phyloP scores from a whole-genome alignment of 1,140 invertebrate species.

The Penaeus vannamei region DNA sequence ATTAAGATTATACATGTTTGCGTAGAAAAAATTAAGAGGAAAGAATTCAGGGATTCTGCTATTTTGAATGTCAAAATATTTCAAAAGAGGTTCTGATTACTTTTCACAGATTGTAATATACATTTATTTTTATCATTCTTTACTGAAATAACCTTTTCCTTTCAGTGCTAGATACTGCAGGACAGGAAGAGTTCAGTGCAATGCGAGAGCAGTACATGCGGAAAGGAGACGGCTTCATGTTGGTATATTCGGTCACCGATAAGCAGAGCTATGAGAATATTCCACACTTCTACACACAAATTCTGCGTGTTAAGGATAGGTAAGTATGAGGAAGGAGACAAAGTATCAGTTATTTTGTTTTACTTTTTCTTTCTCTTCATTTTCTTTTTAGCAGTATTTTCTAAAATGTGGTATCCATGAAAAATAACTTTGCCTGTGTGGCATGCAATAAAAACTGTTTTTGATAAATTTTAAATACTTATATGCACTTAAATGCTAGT shows the following conservation, averaged over 20 bases:
- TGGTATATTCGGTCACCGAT: conserved; percentile 95
- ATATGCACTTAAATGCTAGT: too few species aligned
- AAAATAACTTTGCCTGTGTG: too few species aligned
- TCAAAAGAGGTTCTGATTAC: too few species aligned
- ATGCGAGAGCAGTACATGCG: conserved; percentile 87
- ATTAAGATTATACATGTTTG: too few species aligned
- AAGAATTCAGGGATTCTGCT: too few species aligned
- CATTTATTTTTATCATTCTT: background rate
- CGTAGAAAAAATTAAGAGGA: too few species aligned
- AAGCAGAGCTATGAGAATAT: conserved; percentile 94
- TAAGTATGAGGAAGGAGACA: conserved; percentile 1
- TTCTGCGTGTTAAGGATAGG: conserved; percentile 92
- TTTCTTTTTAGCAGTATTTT: too few species aligned
- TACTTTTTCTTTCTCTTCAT: conserved; percentile 38
- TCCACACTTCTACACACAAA: conserved; percentile 88
- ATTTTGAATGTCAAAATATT: too few species aligned
- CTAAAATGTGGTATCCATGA: too few species aligned
- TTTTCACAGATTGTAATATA: background rate
- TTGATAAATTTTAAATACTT: too few species aligned
- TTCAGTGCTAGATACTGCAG: conserved; percentile 94
- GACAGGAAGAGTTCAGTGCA: conserved; percentile 97
- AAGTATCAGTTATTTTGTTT: conserved; percentile 26
- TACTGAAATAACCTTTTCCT: background rate
- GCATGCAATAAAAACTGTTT: too few species aligned
- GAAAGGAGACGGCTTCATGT: conserved; percentile 91